Conservation (phyloP, 2,888 invertebrate genomes). For the Epirrhoe alternata region DNA sequence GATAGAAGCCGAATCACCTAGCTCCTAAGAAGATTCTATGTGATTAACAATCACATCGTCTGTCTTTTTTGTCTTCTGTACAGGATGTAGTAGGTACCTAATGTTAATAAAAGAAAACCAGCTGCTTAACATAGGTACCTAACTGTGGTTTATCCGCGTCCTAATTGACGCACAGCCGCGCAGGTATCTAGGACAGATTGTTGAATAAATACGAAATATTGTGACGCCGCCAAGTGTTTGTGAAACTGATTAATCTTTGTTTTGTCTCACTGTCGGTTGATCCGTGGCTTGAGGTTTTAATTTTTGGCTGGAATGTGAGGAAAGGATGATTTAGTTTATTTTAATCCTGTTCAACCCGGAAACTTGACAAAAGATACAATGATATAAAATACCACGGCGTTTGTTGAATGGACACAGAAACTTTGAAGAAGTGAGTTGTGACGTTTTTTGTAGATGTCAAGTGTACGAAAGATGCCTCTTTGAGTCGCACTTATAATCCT, state of each 20-base stretch:
- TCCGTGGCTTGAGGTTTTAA: slow-evolving; percentile 1
- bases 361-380: no score
- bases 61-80: not conserved
- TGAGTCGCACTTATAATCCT: no score
- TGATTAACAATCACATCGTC: no score
- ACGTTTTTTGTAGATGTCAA: no score
- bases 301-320: not conserved
- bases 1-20: no score
- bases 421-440: no score
- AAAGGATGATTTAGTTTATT: slow-evolving; percentile 12
- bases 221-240: slow-evolving; percentile 13
- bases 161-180: slow-evolving; percentile 34
- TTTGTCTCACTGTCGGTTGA: not conserved
- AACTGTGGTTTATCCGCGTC: slow-evolving; percentile 15
- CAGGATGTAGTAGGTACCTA: not conserved
- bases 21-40: no score
- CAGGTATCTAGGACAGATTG: slow-evolving; percentile 24
- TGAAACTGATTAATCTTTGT: slow-evolving; percentile 4
- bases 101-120: not conserved
- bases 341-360: not conserved
- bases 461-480: no score
- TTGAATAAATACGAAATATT: slow-evolving; percentile 31
- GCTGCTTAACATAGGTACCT: slow-evolving; percentile 1
- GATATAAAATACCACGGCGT: no score
- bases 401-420: no score